phyloP scores from a whole-genome alignment of 2,113 vertebrate species.

The Ranitomeya variabilis region DNA sequence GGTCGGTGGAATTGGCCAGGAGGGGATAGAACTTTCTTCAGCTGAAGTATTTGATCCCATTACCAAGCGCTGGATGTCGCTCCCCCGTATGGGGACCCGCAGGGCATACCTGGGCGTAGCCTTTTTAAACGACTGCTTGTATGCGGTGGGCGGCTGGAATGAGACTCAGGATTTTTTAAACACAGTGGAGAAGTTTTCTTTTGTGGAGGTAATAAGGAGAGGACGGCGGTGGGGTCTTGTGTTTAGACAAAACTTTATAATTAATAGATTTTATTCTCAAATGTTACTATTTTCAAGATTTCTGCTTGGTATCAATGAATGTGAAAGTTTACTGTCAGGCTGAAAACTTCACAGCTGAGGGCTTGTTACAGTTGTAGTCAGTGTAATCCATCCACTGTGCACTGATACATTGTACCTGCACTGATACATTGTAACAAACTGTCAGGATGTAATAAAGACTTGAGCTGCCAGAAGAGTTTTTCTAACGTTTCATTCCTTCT shows the following conservation, averaged over 20 bases:
- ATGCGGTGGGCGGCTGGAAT: conserved; percentile 93
- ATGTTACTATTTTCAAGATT: too few species aligned
- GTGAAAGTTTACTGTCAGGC: too few species aligned
- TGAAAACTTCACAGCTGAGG: neutral
- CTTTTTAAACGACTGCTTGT: conserved; percentile 90
- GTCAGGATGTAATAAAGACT: too few species aligned
- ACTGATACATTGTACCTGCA: neutral
- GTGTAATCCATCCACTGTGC: neutral
- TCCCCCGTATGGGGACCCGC: conserved; percentile 86
- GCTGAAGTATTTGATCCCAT: conserved; percentile 92
- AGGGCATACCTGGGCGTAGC: conserved; percentile 93
- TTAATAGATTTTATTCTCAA: too few species aligned
- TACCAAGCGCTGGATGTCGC: conserved; percentile 86
- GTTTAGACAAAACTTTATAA: too few species aligned
- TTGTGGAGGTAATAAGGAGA: conserved; percentile 83
- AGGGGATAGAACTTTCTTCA: conserved; percentile 88
- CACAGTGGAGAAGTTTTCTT: conserved; percentile 93
- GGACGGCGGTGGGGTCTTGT: neutral
- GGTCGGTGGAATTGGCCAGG: conserved; percentile 89
- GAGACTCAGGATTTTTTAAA: conserved; percentile 88
- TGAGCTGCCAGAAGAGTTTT: too few species aligned
- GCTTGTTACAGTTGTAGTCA: neutral
- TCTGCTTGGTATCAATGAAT: too few species aligned
- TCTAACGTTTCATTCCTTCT: neutral
- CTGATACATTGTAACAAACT: neutral